Percentiles rank a stretch among this genome's conserved stretches.
These are phyloP conservation scores for Styela plicata DNA, from an alignment of 23 tunicate species.

Conservation along the genomic window DNA sequence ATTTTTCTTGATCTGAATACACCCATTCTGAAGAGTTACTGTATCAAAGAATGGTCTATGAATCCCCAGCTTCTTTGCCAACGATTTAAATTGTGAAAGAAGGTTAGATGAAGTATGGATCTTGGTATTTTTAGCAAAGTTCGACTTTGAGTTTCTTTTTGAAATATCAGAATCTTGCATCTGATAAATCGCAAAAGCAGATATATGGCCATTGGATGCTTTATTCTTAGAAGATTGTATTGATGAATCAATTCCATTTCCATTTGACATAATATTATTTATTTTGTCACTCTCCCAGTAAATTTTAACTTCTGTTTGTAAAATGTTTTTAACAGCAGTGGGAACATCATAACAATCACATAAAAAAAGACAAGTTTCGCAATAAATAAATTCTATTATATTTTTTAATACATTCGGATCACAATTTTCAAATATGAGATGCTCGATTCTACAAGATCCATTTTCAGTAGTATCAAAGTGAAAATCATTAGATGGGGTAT, in stretches of 20 bases:
- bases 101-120: background rate
- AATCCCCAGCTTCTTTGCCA: slow-evolving; percentile 15
- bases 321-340: background rate
- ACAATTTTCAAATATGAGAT: slow-evolving; percentile 45
- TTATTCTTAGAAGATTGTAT: background rate
- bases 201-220: background rate
- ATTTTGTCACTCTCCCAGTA: slow-evolving; percentile 28
- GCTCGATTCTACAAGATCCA: background rate
- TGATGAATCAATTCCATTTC: background rate
- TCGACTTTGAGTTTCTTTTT: background rate
- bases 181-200: slow-evolving; percentile 27
- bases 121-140: background rate
- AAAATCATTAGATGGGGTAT: background rate
- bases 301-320: slow-evolving; percentile 1
- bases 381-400: slow-evolving; percentile 44
- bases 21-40: background rate
- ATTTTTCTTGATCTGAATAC: background rate
- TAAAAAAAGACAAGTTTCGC: slow-evolving; percentile 45
- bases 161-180: too few relatives aligned
- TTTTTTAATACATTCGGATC: slow-evolving; percentile 43
- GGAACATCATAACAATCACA: background rate
- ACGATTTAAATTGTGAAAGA: slow-evolving; percentile 8
- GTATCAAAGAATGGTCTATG: background rate
- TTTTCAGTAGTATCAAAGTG: background rate
- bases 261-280: background rate